Evolutionary conservation across 2,113 vertebrate genomes (phyloP).

Genomic region (Protobothrops flavoviridis): DNA sequence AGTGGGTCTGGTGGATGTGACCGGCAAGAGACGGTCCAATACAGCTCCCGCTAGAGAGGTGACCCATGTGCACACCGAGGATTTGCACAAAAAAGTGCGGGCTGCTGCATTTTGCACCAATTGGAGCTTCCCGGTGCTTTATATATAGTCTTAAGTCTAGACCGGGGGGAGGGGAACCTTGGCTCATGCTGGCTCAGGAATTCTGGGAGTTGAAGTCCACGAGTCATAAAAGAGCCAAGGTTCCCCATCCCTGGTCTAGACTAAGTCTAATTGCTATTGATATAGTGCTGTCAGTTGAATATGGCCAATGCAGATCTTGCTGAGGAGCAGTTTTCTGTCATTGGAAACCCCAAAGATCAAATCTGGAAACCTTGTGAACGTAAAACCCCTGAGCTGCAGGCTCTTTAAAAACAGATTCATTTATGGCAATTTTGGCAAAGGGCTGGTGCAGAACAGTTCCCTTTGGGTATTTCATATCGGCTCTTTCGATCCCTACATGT

Average conservation of each 20-base stretch:
- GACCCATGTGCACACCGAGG: no score
- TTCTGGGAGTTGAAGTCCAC: no score
- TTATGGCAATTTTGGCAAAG: not conserved
- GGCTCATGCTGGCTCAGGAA: no score
- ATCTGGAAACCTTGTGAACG: not conserved
- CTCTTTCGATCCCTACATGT: accelerated
- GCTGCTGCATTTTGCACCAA: not conserved
- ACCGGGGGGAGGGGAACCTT: no score
- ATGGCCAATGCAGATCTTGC: no score
- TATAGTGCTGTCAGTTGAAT: not conserved
- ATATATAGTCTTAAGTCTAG: not conserved
- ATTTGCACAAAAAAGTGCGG: not conserved
- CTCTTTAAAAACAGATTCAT: not conserved
- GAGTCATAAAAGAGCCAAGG: no score
- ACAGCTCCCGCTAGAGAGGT: no score
- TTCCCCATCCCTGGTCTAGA: no score
- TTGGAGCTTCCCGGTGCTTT: not conserved
- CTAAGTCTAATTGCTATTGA: not conserved
- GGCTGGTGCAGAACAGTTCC: not conserved
- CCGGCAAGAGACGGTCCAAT: no score
- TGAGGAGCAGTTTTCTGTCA: not conserved
- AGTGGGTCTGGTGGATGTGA: no score
- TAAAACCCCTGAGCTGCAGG: not conserved
- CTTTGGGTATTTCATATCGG: not conserved
- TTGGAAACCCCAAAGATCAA: not conserved